Evolutionary conservation across 2,888 invertebrate species (phyloP).

Genomic region (Sesia bembeciformis): DNA sequence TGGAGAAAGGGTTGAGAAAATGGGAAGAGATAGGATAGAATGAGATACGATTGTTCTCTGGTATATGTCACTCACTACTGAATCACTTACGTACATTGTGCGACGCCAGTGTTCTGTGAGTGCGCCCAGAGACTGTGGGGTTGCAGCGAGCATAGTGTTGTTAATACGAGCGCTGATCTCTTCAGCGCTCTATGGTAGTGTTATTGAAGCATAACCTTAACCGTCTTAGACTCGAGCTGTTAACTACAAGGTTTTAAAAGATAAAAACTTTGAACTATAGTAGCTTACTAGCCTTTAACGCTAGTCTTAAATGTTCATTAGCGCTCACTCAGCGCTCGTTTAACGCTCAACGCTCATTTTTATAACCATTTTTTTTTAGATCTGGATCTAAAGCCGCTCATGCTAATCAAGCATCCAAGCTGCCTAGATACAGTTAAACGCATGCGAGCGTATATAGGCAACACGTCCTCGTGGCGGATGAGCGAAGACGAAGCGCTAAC

Average conservation of each 20-base stretch:
- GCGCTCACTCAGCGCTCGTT: too few relatives aligned
- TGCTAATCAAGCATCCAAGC: conserved; percentile 87
- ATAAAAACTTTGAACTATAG: not conserved
- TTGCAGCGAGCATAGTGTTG: not conserved
- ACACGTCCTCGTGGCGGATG: conserved; percentile 82
- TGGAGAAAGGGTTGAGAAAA: too few relatives aligned
- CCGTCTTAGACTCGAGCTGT: not conserved
- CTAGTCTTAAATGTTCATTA: not conserved
- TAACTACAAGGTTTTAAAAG: not conserved
- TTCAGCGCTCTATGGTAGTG: not conserved
- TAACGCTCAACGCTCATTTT: too few relatives aligned
- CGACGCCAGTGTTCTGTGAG: too few relatives aligned
- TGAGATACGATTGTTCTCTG: too few relatives aligned
- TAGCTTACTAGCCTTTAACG: not conserved
- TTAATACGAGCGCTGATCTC: too few relatives aligned
- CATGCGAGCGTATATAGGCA: conserved; percentile 85
- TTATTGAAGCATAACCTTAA: not conserved
- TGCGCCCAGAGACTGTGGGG: too few relatives aligned
- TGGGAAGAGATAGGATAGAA: too few relatives aligned
- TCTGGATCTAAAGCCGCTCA: conserved; percentile 78
- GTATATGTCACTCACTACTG: too few relatives aligned
- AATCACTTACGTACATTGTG: too few relatives aligned
- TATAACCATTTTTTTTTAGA: conserved; percentile 18
- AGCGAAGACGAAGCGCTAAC: conserved; percentile 71
- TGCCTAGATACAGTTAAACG: conserved; percentile 85